phyloP scores from a whole-genome alignment of 2,113 vertebrate genomes.

The Probosciger aterrimus region DNA sequence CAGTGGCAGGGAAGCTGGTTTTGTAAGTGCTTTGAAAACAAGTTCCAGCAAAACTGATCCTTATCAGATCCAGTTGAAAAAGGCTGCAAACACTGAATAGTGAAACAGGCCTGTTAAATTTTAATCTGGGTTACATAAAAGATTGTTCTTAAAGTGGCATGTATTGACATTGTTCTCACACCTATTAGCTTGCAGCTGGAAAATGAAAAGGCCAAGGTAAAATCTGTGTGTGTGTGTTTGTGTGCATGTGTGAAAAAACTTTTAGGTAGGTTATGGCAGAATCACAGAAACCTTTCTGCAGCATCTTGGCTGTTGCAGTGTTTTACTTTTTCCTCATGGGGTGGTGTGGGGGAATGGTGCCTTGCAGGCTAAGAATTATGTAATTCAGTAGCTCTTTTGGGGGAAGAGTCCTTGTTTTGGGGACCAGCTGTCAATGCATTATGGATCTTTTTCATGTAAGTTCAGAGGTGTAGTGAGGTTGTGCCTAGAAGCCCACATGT shows the following conservation, averaged over 20 bases:
- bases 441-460: not conserved
- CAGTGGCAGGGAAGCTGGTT: slow-evolving; percentile 5
- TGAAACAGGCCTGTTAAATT: slow-evolving; percentile 50
- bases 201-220: not conserved
- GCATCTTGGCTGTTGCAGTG: not conserved
- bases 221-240: not conserved
- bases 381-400: not conserved
- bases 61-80: slow-evolving; percentile 54
- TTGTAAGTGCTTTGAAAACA: slow-evolving; percentile 38
- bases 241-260: not conserved
- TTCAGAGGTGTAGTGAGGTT: not conserved
- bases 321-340: not conserved
- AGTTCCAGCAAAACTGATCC: slow-evolving; percentile 64
- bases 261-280: not conserved
- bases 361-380: not conserved
- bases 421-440: not conserved
- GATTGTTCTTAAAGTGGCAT: slow-evolving; percentile 41
- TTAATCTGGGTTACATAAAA: slow-evolving; percentile 63
- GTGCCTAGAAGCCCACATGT: not conserved
- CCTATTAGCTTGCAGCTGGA: not conserved
- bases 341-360: not conserved
- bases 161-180: slow-evolving; percentile 31
- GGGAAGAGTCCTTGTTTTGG: not conserved
- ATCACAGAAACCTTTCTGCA: not conserved
- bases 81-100: not conserved